Percentiles rank a stretch among this genome's conserved stretches.
phyloP scores from a whole-genome alignment of 1,140 invertebrate genomes.

The Lepidurus couesii region DNA sequence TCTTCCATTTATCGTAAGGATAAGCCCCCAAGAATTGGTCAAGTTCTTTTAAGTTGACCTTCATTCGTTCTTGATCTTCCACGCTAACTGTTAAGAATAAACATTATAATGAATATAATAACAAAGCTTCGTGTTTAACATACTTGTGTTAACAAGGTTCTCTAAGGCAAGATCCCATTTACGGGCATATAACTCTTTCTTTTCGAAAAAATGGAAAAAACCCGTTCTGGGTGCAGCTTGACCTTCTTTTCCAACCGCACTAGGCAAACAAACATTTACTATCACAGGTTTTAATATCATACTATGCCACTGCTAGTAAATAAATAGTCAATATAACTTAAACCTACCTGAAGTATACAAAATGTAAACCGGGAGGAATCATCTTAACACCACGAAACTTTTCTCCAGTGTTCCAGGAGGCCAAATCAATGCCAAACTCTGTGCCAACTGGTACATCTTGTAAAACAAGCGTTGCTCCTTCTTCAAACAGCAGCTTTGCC shows the following conservation, averaged over 20 bases:
- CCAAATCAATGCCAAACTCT: slow-evolving; percentile 95
- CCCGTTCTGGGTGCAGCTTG: slow-evolving; percentile 66
- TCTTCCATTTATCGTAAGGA: slow-evolving; percentile 79
- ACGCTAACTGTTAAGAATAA: slow-evolving; percentile 45
- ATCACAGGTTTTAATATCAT: neutral
- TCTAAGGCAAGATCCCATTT: slow-evolving; percentile 73
- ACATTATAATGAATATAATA: neutral
- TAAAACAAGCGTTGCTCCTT: slow-evolving; percentile 76
- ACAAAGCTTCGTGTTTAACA: neutral
- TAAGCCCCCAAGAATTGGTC: slow-evolving; percentile 82
- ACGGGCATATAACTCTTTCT: slow-evolving; percentile 74
- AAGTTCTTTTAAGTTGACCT: slow-evolving; percentile 66
- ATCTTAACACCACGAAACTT: slow-evolving; percentile 96
- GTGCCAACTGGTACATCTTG: slow-evolving; percentile 77
- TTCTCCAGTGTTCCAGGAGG: slow-evolving; percentile 84
- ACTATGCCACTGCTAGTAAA: too few relatives aligned
- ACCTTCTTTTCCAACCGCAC: slow-evolving; percentile 52
- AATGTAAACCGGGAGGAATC: slow-evolving; percentile 96
- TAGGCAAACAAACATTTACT: slow-evolving; percentile 43
- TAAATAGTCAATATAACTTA: too few relatives aligned
- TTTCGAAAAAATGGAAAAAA: slow-evolving; percentile 81
- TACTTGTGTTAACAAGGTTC: slow-evolving; percentile 38
- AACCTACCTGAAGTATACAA: slow-evolving; percentile 74
- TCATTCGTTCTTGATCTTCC: slow-evolving; percentile 55
- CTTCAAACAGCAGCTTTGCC: slow-evolving; percentile 67